Evolutionary conservation across 2,797 vertebrate species (phyloP).

Genomic region (Rhadinocentrus ornatus): DNA sequence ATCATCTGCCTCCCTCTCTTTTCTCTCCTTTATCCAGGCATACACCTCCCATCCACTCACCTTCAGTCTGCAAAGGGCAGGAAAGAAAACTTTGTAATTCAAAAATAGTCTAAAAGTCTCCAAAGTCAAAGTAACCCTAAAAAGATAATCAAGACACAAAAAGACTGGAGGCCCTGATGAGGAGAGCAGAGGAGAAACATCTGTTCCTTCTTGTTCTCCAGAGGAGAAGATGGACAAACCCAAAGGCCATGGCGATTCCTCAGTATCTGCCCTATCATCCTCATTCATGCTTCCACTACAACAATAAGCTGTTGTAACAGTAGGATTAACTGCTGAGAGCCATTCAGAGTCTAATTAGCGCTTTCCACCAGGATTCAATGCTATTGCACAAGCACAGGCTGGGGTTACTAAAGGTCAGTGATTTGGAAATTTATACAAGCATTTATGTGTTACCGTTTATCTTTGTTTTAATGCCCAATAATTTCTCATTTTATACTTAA

Average conservation of each 20-base stretch:
- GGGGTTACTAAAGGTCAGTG: slow-evolving; percentile 36
- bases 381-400: slow-evolving; percentile 34
- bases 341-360: slow-evolving; percentile 61
- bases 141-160: slow-evolving; percentile 62
- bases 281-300: slow-evolving; percentile 51
- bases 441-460: background rate
- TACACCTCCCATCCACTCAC: slow-evolving; percentile 77
- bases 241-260: slow-evolving; percentile 48
- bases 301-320: slow-evolving; percentile 45
- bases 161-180: slow-evolving; percentile 45
- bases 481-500: slow-evolving; percentile 1
- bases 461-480: background rate
- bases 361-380: slow-evolving; percentile 37
- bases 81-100: slow-evolving; percentile 75
- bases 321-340: slow-evolving; percentile 39
- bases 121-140: slow-evolving; percentile 75
- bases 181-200: slow-evolving; percentile 37
- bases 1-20: slow-evolving; percentile 78
- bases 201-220: slow-evolving; percentile 44
- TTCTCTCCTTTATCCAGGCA: slow-evolving; percentile 68
- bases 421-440: slow-evolving; percentile 34
- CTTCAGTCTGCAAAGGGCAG: slow-evolving; percentile 76
- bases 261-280: slow-evolving; percentile 42
- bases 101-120: slow-evolving; percentile 70
- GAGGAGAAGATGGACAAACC: slow-evolving; percentile 54